Evolutionary conservation across 2,888 invertebrate species (phyloP), one percentile per base, ranked within the genome.

Genomic region (Lithosia quadra): DNA sequence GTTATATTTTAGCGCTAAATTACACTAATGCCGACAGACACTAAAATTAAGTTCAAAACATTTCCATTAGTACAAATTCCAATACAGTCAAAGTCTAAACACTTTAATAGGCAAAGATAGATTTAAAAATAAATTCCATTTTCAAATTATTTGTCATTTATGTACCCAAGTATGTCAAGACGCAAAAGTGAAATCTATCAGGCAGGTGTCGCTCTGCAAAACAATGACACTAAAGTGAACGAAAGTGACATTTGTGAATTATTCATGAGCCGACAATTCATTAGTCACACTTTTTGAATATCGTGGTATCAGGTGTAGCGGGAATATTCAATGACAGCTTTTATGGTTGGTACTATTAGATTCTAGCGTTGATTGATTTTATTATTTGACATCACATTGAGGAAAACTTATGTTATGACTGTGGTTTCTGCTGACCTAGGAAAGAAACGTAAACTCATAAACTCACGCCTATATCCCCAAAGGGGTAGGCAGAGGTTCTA

Each of bases 241-340:
- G 74, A 76, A 78, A 81, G 74, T 72, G 72, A 71, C 63, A 59
- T 28, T 18, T 36, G 8, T 81, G 69, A 80, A 80, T 78, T 65
- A 78, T 80, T 74, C 58, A 78, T 65, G 36, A 49, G n/a, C 18
- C 5, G 43, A 33, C 3, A 15, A 13, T 34, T 62, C 28, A 66
- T 66, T 74, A 34, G n/a, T 22, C 58, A 69, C 21, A 22, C 39
- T 43, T 70, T 75, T 68, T 65, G 22, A 68, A 36, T 28, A 24
- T 13, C 18, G 7, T 34, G 13, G 15, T 49, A 55, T 61, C 43
- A 8, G 28, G 59, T 67, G 63, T 49, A 63, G 53, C 59, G 28
- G 57, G 56, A 43, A 34, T 43, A 57, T 21, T 33, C 10, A 43
- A 15, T 58, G 33, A 53, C 53, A 53, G 55, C 9, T 63, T 43